Conservation (phyloP, 2,797 vertebrate genomes). For the Emys orbicularis region DNA sequence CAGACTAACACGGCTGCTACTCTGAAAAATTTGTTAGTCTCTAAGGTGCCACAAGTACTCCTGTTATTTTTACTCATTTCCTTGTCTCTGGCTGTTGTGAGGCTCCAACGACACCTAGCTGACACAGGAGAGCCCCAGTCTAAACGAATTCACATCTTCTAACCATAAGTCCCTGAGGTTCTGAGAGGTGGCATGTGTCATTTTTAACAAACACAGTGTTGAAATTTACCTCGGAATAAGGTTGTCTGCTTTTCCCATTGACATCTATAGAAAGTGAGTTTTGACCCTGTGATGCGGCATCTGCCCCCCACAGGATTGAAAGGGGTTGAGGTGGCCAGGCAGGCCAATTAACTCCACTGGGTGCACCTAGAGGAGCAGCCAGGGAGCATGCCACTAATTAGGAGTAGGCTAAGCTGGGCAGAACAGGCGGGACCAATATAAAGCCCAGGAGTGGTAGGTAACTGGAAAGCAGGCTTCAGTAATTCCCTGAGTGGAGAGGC, state of each 20-base stretch:
- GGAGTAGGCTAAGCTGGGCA: neutral
- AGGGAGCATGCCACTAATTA: neutral
- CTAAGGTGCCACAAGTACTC: too few relatives aligned
- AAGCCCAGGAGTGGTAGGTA: neutral
- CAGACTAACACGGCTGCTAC: too few relatives aligned
- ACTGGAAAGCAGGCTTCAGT: too few relatives aligned
- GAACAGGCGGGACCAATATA: neutral
- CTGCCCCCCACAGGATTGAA: neutral
- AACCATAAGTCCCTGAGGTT: constrained; percentile 49
- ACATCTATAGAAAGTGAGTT: constrained; percentile 26
- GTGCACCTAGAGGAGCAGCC: neutral
- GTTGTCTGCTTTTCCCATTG: constrained; percentile 21
- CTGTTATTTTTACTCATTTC: too few relatives aligned
- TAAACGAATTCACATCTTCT: constrained; percentile 35
- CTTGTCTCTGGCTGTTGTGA: neutral
- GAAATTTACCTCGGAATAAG: constrained; percentile 18
- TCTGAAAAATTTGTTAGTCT: too few relatives aligned
- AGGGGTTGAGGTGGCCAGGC: neutral
- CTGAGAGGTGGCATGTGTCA: constrained; percentile 19
- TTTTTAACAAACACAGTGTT: constrained; percentile 36
- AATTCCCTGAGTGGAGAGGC: too few relatives aligned
- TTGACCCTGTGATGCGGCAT: neutral
- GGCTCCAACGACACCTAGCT: neutral
- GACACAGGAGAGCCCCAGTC: neutral
- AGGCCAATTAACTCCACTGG: neutral